Conservation (phyloP, 1,140 invertebrate genomes). For the Drosophila oshimai region DNA sequence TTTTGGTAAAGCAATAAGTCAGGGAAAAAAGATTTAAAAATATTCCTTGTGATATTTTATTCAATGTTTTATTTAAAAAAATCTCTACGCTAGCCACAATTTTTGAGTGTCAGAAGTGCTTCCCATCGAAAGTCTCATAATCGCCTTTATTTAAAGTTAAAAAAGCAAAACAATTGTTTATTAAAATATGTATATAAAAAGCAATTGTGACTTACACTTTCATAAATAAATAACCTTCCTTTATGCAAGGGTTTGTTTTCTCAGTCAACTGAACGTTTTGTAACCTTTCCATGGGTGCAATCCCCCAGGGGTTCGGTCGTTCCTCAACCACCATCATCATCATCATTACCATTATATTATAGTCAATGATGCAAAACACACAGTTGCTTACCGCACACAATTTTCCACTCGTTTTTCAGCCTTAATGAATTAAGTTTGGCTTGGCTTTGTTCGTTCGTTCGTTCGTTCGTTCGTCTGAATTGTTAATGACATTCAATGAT, state of each 20-base stretch:
- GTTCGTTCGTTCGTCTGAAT: slow-evolving; percentile 9
- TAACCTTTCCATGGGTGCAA: slow-evolving; percentile 39
- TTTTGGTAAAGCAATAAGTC: no score
- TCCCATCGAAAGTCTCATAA: background rate
- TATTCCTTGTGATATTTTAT: no score
- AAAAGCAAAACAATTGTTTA: slow-evolving; percentile 8
- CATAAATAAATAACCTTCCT: background rate
- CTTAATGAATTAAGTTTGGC: slow-evolving; percentile 49
- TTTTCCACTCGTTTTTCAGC: slow-evolving; percentile 27
- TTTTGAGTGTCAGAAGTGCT: background rate
- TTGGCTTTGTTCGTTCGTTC: slow-evolving; percentile 3
- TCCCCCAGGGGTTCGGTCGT: background rate
- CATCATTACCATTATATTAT: background rate
- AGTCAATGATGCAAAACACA: slow-evolving; percentile 62
- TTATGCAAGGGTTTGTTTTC: slow-evolving; percentile 2
- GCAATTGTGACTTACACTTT: slow-evolving; percentile 7
- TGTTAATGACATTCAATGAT: slow-evolving; percentile 32
- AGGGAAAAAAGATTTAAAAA: background rate
- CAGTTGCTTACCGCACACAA: slow-evolving; percentile 39
- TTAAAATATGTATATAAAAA: background rate
- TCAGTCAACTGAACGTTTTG: slow-evolving; percentile 5
- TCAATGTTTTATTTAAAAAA: no score
- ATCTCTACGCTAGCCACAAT: slow-evolving; percentile 90
- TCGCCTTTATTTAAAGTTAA: background rate
- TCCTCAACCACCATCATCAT: background rate